These are phyloP conservation scores for Drosophila elegans DNA, from an alignment of 1,140 invertebrate species.

Conservation along the genomic window DNA sequence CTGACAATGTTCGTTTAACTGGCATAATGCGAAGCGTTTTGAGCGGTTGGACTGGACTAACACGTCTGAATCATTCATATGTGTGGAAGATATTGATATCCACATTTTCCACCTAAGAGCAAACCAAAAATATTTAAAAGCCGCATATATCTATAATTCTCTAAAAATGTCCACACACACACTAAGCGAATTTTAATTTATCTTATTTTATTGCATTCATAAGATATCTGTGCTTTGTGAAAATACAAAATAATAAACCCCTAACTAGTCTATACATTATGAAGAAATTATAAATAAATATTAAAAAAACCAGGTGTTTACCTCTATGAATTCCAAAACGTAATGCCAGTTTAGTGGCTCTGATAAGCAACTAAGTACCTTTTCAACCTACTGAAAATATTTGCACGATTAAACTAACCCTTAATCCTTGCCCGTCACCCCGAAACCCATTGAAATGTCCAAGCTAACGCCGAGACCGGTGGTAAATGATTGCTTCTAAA, in stretches of 20 bases:
- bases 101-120: too few species aligned
- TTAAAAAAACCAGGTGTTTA: not conserved
- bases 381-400: not conserved
- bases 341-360: not conserved
- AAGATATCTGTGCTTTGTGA: too few species aligned
- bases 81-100: too few species aligned
- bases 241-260: too few species aligned
- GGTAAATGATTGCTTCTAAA: conserved; percentile 57
- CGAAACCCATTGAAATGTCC: conserved; percentile 3
- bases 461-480: conserved; percentile 3
- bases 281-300: too few species aligned
- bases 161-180: too few species aligned
- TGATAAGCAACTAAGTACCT: not conserved
- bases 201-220: too few species aligned
- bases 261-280: too few species aligned
- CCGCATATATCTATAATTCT: too few species aligned
- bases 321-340: not conserved
- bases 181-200: too few species aligned
- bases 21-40: conserved; percentile 32
- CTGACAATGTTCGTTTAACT: conserved; percentile 54
- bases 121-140: too few species aligned
- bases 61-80: conserved; percentile 36
- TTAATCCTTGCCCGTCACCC: conserved; percentile 8
- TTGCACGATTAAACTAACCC: conserved; percentile 6
- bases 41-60: not conserved